Percentiles rank a stretch among this genome's conserved stretches.
These are phyloP conservation scores for Parus major DNA, from an alignment of 2,113 vertebrate genomes.

Conservation along the genomic window DNA sequence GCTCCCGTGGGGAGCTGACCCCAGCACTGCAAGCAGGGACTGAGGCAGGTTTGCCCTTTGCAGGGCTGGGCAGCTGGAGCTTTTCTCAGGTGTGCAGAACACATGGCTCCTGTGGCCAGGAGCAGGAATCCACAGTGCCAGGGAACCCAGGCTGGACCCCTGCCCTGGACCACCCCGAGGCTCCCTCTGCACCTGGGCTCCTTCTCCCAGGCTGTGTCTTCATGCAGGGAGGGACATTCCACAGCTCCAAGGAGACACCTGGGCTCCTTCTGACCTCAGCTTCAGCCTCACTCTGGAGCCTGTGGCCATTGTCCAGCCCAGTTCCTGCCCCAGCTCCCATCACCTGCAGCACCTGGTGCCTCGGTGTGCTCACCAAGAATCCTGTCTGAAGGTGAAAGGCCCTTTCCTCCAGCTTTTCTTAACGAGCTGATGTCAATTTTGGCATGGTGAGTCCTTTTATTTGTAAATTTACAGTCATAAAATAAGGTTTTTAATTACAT, in stretches of 20 bases:
- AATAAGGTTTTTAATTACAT: not conserved
- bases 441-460: not conserved
- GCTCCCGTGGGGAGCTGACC: not conserved
- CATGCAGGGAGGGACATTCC: not conserved
- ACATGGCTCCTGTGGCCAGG: not conserved
- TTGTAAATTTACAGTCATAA: not conserved
- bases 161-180: fast-evolving
- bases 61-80: not conserved
- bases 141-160: not conserved
- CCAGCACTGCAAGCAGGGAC: not conserved
- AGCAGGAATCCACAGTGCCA: not conserved
- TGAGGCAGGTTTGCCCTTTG: not conserved
- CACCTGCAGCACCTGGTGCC: not conserved
- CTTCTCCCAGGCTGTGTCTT: not conserved
- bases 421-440: not conserved
- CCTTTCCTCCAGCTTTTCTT: not conserved
- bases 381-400: not conserved
- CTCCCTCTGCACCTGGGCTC: not conserved
- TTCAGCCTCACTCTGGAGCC: fast-evolving
- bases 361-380: fast-evolving
- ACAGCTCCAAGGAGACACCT: not conserved
- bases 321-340: fast-evolving
- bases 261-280: not conserved
- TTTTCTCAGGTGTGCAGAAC: not conserved
- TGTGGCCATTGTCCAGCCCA: not conserved